These are phyloP conservation scores for Malurus cyaneus DNA, from an alignment of 2,113 vertebrate species.

Conservation along the genomic window DNA sequence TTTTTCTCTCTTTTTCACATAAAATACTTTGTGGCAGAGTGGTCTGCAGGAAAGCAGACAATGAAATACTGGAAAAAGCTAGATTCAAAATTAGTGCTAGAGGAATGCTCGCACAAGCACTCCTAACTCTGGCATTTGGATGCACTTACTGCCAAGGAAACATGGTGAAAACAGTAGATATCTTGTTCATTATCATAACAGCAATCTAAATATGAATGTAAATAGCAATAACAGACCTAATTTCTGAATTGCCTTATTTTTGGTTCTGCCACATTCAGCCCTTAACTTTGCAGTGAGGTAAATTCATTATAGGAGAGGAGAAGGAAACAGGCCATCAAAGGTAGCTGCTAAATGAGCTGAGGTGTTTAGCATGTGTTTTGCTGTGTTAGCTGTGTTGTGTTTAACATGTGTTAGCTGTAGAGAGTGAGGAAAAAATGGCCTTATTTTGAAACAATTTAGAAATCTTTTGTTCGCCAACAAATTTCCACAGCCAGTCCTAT, in stretches of 20 bases:
- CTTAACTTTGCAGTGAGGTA: background rate
- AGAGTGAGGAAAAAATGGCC: background rate
- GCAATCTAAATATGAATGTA: background rate
- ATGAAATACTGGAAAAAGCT: background rate
- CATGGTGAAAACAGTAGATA: background rate
- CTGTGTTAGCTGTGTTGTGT: too few species aligned
- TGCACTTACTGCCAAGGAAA: background rate
- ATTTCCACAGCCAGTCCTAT: background rate
- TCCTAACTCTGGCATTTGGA: background rate
- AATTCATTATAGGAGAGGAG: background rate
- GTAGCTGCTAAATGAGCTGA: background rate
- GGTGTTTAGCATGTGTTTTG: background rate
- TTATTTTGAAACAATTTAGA: background rate
- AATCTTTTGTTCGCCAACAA: background rate
- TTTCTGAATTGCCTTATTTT: background rate
- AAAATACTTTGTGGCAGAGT: background rate
- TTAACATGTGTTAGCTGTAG: background rate
- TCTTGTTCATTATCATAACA: background rate
- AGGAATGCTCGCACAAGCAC: background rate
- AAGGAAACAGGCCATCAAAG: background rate
- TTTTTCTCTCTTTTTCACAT: background rate
- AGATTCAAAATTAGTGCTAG: background rate
- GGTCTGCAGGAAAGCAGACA: background rate
- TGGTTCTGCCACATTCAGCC: background rate
- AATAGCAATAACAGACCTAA: background rate